Percentiles rank a stretch among this genome's conserved stretches.
Conservation (phyloP, 2,797 vertebrate species). For the Chloroceryle amazona region DNA sequence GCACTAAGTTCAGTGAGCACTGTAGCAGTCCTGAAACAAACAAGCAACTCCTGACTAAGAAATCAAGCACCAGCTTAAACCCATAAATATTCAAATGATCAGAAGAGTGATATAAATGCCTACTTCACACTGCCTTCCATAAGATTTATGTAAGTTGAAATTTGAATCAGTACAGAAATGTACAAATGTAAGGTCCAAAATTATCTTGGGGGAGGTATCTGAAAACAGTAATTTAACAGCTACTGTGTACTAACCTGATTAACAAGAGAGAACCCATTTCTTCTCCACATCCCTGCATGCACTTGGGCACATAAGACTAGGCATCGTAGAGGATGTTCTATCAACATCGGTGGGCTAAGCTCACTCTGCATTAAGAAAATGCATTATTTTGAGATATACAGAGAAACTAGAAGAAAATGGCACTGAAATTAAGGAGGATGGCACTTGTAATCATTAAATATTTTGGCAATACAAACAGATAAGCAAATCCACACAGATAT, state of each 20-base stretch:
- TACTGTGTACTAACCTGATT: conserved; percentile 88
- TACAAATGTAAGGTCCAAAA: not conserved
- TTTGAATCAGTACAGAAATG: not conserved
- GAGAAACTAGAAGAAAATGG: not conserved
- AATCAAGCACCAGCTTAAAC: not conserved
- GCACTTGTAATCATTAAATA: not conserved
- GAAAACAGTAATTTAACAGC: not conserved
- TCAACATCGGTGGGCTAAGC: conserved; percentile 94
- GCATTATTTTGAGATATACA: not conserved
- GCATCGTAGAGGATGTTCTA: conserved; percentile 95
- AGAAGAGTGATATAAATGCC: not conserved
- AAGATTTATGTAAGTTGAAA: not conserved
- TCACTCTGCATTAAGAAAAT: conserved; percentile 88
- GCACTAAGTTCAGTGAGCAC: not conserved
- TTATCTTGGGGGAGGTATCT: not conserved
- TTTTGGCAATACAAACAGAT: not conserved
- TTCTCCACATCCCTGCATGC: conserved; percentile 98
- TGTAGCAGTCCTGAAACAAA: not conserved
- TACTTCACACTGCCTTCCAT: accelerated
- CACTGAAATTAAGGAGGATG: not conserved
- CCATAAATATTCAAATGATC: not conserved
- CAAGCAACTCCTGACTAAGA: not conserved
- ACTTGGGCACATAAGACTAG: conserved; percentile 96
- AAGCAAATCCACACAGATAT: not conserved
- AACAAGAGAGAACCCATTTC: conserved; percentile 97